A percentile compares a stretch with the other conserved stretches of the same genome.
Evolutionary conservation across 2,888 invertebrate species (phyloP).

Genomic region (Agapetus fuscipes): DNA sequence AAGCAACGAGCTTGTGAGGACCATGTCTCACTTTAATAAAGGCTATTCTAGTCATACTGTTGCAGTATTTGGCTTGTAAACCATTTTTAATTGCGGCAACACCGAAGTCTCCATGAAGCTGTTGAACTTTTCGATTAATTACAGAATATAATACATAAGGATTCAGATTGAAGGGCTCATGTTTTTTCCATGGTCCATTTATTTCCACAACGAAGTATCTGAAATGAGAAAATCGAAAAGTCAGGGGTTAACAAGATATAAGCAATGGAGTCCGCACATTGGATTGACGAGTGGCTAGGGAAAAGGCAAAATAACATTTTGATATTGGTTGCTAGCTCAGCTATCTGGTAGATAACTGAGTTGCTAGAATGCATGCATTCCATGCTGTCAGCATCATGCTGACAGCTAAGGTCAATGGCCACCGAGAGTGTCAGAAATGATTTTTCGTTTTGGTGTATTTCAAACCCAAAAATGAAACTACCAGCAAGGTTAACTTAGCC

Average conservation of each 20-base stretch:
- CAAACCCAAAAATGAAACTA: no score
- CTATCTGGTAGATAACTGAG: no score
- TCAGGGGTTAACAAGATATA: background rate
- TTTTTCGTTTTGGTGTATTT: no score
- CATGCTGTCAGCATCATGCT: no score
- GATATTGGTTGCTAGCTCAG: no score
- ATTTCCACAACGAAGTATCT: constrained; percentile 65
- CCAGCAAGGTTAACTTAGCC: no score
- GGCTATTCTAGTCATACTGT: constrained; percentile 64
- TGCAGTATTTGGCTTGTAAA: constrained; percentile 70
- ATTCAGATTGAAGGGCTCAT: constrained; percentile 41
- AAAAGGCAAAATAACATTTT: no score
- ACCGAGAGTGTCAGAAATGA: no score
- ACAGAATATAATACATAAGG: constrained; percentile 45
- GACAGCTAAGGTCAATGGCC: no score
- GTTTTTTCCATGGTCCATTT: constrained; percentile 38
- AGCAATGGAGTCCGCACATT: no score
- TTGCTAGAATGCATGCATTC: no score
- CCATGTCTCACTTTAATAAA: constrained; percentile 64
- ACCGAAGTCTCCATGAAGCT: constrained; percentile 69
- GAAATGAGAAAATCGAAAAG: constrained; percentile 21
- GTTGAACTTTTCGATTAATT: constrained; percentile 53
- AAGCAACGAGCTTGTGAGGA: constrained; percentile 61
- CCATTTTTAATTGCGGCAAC: constrained; percentile 59
- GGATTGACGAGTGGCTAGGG: no score